phyloP scores from a whole-genome alignment of 2,797 vertebrate species.

The Platyrinchus mystaceus region DNA sequence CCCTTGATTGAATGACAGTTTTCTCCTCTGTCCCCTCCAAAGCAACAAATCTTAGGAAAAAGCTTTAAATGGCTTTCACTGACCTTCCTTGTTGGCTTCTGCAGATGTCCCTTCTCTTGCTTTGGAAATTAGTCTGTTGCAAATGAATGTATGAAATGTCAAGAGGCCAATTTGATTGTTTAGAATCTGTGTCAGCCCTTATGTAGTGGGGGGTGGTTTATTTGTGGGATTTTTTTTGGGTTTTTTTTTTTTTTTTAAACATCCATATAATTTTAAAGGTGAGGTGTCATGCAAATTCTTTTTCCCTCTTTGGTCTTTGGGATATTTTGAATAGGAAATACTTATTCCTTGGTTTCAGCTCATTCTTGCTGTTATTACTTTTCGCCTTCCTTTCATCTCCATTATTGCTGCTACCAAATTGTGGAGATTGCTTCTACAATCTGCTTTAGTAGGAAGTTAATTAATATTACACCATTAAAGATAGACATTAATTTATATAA shows the following conservation, averaged over 20 bases:
- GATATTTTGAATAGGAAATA: neutral
- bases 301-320: neutral
- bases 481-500: neutral
- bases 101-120: neutral
- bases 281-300: neutral
- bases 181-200: neutral
- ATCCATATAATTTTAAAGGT: neutral
- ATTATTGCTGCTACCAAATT: neutral
- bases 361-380: neutral
- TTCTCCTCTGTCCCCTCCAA: rapidly evolving
- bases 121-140: neutral
- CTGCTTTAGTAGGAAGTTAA: neutral
- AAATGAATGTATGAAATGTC: neutral
- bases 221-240: neutral
- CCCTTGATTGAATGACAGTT: neutral
- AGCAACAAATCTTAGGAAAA: neutral
- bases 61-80: neutral
- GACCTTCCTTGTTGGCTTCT: neutral
- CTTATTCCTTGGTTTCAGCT: neutral
- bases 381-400: neutral
- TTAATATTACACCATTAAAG: neutral
- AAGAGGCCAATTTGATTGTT: neutral
- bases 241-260: neutral
- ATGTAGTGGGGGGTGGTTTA: neutral
- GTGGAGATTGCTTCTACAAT: neutral